Base-by-base conservation (phyloP, 2,113 vertebrate genomes). In the Paradisaea rubra region DNA sequence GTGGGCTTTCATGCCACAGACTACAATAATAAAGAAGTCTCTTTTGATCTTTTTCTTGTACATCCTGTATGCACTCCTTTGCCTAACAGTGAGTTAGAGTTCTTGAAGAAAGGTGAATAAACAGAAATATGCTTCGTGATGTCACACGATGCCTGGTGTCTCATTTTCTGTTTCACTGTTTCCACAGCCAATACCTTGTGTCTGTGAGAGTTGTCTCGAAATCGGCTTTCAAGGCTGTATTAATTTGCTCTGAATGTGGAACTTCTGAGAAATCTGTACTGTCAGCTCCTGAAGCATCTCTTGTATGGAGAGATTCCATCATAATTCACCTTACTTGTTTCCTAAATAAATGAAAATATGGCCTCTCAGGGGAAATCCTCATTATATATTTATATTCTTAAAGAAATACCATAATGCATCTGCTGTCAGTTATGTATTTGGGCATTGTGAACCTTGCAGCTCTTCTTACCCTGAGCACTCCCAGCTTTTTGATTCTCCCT, bases 61-160 rank as follows among this genome's bases (percentile, higher is more conserved):
- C 66, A 37, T 95, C 81, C 79, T 95, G 93, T 95, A 68, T 81
- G 80, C 78, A 77, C 83, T 88, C 63, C 82, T 91, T 93, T 81
- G 86, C 91, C 72, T 65, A 47, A 47, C 4, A 31, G 37, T 56
- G 61, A 93, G 33, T 81, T 70, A 44, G 81, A 92, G 28, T 85
- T 96, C 81, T 49, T 77, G 78, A 91, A 86, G 80, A 88, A 85
- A 91, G 85, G 82, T 45, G 73, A 96, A 95, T 97, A 96, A 96
- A 95, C 25, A 91, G 74, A 79, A 91, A 33, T 31, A 47, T 79
- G 53, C 78, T 91, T 65, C 45, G 35, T 71, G 84, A 85, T 71
- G 69, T 66, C 52, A 53, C 11, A 11, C 3, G 3, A 30, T 74
- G 82, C 77, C 47, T 89, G 12, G 1, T 69, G 82, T 85, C 78